Evolutionary conservation across 2,888 invertebrate genomes (phyloP), one percentile per base, ranked within the genome.

Genomic region (Drosophila kambysellisi): DNA sequence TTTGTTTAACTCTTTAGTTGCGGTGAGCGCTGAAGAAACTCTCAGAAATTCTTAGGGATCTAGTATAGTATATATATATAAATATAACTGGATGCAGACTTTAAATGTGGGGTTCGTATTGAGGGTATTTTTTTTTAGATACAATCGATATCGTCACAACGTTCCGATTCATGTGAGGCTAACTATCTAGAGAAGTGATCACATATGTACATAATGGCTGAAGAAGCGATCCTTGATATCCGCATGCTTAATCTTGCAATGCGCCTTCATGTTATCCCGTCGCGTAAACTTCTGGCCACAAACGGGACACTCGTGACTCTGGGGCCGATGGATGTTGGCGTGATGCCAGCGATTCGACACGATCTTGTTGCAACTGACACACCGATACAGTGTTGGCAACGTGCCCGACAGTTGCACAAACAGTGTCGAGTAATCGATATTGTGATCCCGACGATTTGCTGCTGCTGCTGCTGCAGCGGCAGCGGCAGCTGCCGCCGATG

Each of bases 311-410:
- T 94, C 94, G 90, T 94, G 94, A 88, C 94, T 94, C 92, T 95
- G 94, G 41, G 95, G 95, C 74, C 94, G 92, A 90, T 95, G 95
- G 66, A 94, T 95, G 83, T 95, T 94, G 85, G 95, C 94, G 89
- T 95, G 95, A 87, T 95, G 95, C 95, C 95, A 95, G 82, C 95
- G 94, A 92, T 95, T 95, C 83, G 94, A 95, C 79, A 95, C 95
- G 82, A 94, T 94, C 91, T 95, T 95, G 81, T 94, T 94, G 92
- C 95, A 95, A 86, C 94, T 93, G 76, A 94, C 94, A 90, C 95
- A 95, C 82, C 94, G 94, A 91, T 94, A 95, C 69, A 94, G 92
- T 43, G 94, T 94, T 59, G 93, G 93, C 83, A 93, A 79, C 7
- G 93, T 93, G 64, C 93, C 93, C 60, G 93, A 92, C 52, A 93